Conservation (phyloP, 2,113 vertebrate species). For the Coptodon bakossiorum region DNA sequence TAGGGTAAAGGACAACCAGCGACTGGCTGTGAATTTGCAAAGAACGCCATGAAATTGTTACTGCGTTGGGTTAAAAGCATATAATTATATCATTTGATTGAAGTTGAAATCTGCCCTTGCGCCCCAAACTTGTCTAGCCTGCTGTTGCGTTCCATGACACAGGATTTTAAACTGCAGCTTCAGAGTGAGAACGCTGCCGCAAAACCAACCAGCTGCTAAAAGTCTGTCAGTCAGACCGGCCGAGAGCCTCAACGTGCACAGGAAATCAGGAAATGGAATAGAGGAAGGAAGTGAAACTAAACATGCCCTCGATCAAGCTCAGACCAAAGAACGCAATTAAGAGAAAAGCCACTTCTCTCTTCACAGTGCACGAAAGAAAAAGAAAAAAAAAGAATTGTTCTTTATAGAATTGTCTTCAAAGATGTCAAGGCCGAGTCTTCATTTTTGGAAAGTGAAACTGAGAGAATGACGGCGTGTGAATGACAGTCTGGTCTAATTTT, state of each 20-base stretch:
- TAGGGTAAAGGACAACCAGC: not conserved
- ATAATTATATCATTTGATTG: not conserved
- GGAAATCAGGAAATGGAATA: conserved; percentile 72
- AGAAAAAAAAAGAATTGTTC: not conserved
- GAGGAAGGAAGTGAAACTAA: conserved; percentile 75
- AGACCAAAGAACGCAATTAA: conserved; percentile 11
- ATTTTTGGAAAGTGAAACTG: conserved; percentile 9
- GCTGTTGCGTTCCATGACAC: not conserved
- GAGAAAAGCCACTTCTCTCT: not conserved
- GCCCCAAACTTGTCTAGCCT: not conserved
- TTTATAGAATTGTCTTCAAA: not conserved
- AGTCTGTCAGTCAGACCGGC: not conserved
- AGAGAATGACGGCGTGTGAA: not conserved
- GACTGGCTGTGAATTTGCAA: not conserved
- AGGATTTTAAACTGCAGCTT: not conserved
- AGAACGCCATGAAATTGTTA: not conserved
- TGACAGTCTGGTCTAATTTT: not conserved
- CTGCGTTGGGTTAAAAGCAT: not conserved
- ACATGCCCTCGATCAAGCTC: conserved; percentile 36
- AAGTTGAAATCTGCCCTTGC: not conserved
- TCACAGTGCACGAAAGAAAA: not conserved
- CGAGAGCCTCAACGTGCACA: conserved; percentile 26
- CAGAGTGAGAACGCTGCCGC: not conserved
- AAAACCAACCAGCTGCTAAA: not conserved
- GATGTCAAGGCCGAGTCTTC: not conserved